Percentiles rank a stretch among this genome's conserved stretches.
phyloP scores from a whole-genome alignment of 2,113 vertebrate genomes.

The Myiagra hebetior region DNA sequence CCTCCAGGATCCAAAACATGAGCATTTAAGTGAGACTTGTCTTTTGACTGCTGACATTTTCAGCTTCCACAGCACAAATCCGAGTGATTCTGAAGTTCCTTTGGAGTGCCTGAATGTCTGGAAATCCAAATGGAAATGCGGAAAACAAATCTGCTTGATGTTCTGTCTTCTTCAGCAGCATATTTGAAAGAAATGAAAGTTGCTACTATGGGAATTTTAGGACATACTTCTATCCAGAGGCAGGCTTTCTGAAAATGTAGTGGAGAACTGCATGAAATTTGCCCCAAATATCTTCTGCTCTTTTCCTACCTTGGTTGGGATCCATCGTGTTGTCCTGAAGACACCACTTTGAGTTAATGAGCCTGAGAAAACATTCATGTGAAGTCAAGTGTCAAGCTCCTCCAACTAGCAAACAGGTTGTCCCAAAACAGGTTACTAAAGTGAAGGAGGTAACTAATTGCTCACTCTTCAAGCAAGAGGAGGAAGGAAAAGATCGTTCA shows the following conservation, averaged over 20 bases:
- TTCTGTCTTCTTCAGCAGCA: neutral
- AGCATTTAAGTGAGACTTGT: neutral
- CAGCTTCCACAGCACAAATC: neutral
- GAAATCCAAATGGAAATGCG: neutral
- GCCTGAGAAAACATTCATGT: neutral
- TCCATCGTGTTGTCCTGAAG: neutral
- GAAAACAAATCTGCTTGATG: neutral
- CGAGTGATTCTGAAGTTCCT: neutral
- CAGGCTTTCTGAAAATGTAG: neutral
- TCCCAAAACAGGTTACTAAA: neutral
- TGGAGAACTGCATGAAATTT: neutral
- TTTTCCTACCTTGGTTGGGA: neutral
- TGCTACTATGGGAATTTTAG: neutral
- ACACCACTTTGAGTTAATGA: neutral
- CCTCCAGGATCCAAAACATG: neutral
- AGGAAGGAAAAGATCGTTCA: neutral
- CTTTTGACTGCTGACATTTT: slow-evolving; percentile 10
- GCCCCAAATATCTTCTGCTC: neutral
- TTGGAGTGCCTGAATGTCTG: neutral
- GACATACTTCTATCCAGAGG: neutral
- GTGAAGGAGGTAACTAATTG: neutral
- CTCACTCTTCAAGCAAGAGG: neutral
- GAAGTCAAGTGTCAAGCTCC: neutral
- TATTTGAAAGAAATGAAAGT: neutral
- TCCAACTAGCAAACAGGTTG: neutral